Conservation (phyloP, 2,888 invertebrate species). For the Arctia plantaginis region DNA sequence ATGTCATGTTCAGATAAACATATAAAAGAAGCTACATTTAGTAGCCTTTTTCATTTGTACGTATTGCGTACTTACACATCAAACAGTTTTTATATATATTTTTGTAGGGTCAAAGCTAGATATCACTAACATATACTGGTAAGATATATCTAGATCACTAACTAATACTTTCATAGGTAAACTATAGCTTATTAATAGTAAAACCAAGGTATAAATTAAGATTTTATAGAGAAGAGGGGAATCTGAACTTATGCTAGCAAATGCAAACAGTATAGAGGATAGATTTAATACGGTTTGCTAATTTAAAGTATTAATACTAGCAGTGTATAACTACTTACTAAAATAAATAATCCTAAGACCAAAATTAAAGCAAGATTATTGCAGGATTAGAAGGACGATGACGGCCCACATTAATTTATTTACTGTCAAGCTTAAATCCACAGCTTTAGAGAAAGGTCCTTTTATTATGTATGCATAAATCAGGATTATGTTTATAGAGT, state of each 20-base stretch:
- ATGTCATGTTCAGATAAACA: neutral
- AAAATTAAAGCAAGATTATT: conserved; percentile 8
- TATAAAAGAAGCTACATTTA: neutral
- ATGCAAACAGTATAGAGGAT: no score
- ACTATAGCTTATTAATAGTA: neutral
- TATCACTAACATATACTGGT: neutral
- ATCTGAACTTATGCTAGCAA: neutral
- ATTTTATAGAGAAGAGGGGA: neutral
- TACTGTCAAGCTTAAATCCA: conserved; percentile 6
- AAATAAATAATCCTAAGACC: neutral
- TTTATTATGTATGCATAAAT: neutral
- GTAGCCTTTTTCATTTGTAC: no score
- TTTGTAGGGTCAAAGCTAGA: neutral
- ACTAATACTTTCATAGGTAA: neutral
- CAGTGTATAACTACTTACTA: neutral
- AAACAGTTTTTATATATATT: neutral
- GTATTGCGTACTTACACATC: no score
- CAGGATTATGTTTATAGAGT: conserved; percentile 2
- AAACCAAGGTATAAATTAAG: neutral
- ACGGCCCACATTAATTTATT: conserved; percentile 9
- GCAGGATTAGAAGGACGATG: conserved; percentile 4
- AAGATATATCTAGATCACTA: neutral
- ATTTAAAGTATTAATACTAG: neutral
- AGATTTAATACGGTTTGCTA: neutral
- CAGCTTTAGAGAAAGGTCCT: conserved; percentile 5